Conservation (phyloP, 2,797 vertebrate species). For the Hemitrygon akajei region DNA sequence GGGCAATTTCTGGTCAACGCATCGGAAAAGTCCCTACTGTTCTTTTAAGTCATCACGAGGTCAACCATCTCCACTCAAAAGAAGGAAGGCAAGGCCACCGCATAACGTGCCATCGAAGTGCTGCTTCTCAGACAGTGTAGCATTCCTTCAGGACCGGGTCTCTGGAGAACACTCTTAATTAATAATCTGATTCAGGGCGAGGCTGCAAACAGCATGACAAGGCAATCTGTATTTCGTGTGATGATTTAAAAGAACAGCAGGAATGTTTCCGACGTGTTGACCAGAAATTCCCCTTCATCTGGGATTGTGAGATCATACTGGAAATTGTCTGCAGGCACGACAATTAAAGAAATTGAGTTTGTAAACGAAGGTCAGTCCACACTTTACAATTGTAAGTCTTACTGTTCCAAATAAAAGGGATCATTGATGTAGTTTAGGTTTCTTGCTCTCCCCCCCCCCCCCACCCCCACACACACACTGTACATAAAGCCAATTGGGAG, state of each 20-base stretch:
- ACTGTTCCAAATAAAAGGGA: background rate
- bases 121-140: background rate
- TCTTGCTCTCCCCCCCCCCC: background rate
- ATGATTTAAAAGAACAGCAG: background rate
- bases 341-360: background rate
- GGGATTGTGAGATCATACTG: background rate
- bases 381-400: background rate
- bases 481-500: background rate
- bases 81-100: background rate
- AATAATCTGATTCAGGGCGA: background rate
- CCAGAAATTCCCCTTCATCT: background rate
- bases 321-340: background rate
- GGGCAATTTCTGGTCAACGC: background rate
- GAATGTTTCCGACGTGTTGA: background rate
- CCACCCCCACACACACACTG: background rate
- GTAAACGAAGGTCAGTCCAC: background rate
- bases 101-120: background rate
- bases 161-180: background rate
- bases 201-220: background rate
- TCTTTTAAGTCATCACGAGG: background rate
- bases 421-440: background rate
- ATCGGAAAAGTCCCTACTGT: background rate
- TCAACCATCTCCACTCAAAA: background rate
- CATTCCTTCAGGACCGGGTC: background rate
- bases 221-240: background rate